Base-by-base conservation (phyloP, 2,888 invertebrate species). In the Nebria salina region DNA sequence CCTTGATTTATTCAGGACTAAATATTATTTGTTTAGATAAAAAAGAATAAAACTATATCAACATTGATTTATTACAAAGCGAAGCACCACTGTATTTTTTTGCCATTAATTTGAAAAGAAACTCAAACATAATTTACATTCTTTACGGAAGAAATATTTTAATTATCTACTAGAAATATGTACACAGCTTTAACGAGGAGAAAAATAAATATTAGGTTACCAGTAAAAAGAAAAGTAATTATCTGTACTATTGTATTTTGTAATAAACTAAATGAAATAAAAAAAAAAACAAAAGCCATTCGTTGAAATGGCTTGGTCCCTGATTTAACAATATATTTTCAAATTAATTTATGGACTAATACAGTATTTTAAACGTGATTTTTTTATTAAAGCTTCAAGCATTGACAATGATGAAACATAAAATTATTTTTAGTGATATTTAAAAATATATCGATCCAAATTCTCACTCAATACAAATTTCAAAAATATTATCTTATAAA, bases 261-360 rank as follows among this genome's bases (percentile, higher is more conserved):
- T 54, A 6, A 6, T 3, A 13, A 34, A 0, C 1, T 5, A 73
- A 42, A 41, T 41, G 42, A 41, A 25, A 41, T 20, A 11, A 72
- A 34, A 72, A n/a, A 34, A 41, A 73, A 73, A 73, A 41, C 73
- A 13, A 41, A 73, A 73, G 73, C 73, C 73, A 73, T 73, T 73
- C 9, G 13, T 42, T 15, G 43, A n/a, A 76, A 76, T 76, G 76
- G 43, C 76, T 70, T 77, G 77, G 77, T 77, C 77, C 77, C 77
- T 72, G 77, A 26, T 76, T 25, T 41, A 76, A 70, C 15, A 43
- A 42, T 66, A 13, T 66, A 25, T 42, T 75, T 54, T 43, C 9
- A 75, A 13, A 25, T 75, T 75, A 13, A 41, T 64, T 26, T 64
- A 64, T 1, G 25, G 26, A 41, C 13, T 25, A 73, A 73, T 7